Evolutionary conservation across 1,140 invertebrate genomes (phyloP), one percentile per base, ranked within the genome.

Genomic region (Apolygus lucorum): DNA sequence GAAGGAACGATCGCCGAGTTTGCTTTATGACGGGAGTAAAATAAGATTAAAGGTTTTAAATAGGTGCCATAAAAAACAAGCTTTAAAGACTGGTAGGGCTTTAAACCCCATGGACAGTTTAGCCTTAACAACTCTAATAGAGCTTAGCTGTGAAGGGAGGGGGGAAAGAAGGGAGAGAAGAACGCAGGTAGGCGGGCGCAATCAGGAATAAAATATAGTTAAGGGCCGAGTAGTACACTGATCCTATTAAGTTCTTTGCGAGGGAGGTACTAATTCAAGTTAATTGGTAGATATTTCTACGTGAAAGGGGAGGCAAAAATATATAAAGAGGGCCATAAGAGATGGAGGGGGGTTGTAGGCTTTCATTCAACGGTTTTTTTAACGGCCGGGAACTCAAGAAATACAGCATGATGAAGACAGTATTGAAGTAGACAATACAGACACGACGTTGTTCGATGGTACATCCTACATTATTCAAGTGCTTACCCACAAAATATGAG

Each of bases 191-290:
- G 26, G 27, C 21, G 62, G 62, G 28, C 29, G 64, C 27, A 66
- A 66, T 66, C 27, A 66, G 64, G 64, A 66, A 66, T 66, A 66
- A 66, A 66, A 66, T 66, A 66, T 66, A 28, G 64, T 66, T 66
- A 29, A 66, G n/a, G 22, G 62, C 22, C 62, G 21, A 8, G 2
- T 22, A 21, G 14, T 28, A 66, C 14, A 26, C 29, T 66, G 28
- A 66, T 66, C 64, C 64, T 66, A 66, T 66, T 66, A 66, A n/a
- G 64, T 34, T 42, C 64, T 66, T 66, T n/a, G 64, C 64, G 29
- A 11, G 22, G 29, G 28, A 66, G 64, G 17, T 17, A 66, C 24
- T 34, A 66, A 42, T 66, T 34, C 64, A 66, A 66, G 28, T 66
- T 66, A 66, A 66, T 66, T 66, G 64, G 64, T 34, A 28, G 11